Conservation (phyloP, 2,888 invertebrate species). For the Cephus sareptanus region DNA sequence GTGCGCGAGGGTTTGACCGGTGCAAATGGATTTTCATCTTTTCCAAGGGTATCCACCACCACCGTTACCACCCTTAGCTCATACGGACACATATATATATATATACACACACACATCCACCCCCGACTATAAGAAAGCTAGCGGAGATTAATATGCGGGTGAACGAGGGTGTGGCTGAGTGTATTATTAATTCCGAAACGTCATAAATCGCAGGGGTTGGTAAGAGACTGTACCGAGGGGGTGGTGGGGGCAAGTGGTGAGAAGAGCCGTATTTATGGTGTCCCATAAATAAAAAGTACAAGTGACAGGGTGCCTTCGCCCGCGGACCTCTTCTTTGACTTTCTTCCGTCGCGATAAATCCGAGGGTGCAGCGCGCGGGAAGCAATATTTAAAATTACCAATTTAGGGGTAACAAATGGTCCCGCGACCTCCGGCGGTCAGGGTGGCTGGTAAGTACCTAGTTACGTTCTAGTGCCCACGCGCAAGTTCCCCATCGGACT, state of each 20-base stretch:
- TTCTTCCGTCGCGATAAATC: conserved; percentile 1
- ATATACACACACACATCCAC: not conserved
- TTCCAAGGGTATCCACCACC: not conserved
- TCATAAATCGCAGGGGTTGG: not conserved
- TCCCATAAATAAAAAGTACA: conserved; percentile 5
- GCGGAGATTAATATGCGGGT: not conserved
- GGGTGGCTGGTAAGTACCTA: not conserved
- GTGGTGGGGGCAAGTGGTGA: not conserved
- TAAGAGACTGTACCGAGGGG: no score
- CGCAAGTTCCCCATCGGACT: not conserved
- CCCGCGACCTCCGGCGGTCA: not conserved
- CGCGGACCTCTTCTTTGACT: not conserved
- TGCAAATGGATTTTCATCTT: not conserved
- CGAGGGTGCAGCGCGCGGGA: not conserved
- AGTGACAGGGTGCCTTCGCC: not conserved
- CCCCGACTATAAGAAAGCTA: not conserved
- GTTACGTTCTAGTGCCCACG: not conserved
- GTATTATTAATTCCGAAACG: conserved; percentile 2
- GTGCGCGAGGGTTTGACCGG: not conserved
- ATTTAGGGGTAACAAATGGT: conserved; percentile 11
- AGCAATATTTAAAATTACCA: conserved; percentile 14
- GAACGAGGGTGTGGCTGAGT: not conserved
- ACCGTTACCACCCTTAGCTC: not conserved
- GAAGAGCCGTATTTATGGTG: not conserved
- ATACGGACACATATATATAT: not conserved